A percentile compares a stretch with the other conserved stretches of the same genome.
Conservation (phyloP, 2,888 invertebrate genomes). For the Ischnus inquisitorius region DNA sequence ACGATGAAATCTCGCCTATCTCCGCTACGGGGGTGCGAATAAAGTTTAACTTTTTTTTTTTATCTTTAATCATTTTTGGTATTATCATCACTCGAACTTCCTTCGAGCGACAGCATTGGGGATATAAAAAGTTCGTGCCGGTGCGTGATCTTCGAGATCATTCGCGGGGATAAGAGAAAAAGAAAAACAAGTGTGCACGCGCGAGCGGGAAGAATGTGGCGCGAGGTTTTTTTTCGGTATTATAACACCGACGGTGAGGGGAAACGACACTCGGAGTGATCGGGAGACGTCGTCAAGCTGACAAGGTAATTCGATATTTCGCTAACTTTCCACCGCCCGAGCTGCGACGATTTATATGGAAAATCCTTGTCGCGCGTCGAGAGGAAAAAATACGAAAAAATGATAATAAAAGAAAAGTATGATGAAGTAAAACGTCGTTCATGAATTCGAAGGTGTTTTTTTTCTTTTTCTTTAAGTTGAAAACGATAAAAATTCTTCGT, state of each 20-base stretch:
- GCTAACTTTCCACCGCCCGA: not conserved
- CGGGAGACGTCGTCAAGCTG: conserved; percentile 54
- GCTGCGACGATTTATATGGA: not conserved
- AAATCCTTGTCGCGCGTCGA: not conserved
- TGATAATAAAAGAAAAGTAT: not conserved
- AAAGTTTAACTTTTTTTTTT: conserved; percentile 32
- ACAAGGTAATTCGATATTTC: conserved; percentile 67
- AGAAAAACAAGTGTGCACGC: conserved; percentile 47
- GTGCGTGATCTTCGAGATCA: conserved; percentile 34
- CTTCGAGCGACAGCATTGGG: not conserved
- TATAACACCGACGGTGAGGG: conserved; percentile 28
- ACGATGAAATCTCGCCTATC: conserved; percentile 40
- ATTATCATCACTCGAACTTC: conserved; percentile 29
- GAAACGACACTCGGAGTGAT: conserved; percentile 55
- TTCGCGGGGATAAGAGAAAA: conserved; percentile 7
- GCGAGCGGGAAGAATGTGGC: conserved; percentile 43
- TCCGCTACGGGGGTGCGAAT: conserved; percentile 10
- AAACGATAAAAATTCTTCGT: conserved; percentile 25
- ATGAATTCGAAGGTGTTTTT: not conserved
- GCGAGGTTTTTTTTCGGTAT: conserved; percentile 21
- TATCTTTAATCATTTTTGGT: not conserved
- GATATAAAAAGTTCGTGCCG: conserved; percentile 44
- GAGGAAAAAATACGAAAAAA: not conserved
- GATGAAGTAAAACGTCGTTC: not conserved
- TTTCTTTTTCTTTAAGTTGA: not conserved